These are phyloP conservation scores for Pentalonia nigronervosa DNA, from an alignment of 1,140 invertebrate species.

Conservation along the genomic window DNA sequence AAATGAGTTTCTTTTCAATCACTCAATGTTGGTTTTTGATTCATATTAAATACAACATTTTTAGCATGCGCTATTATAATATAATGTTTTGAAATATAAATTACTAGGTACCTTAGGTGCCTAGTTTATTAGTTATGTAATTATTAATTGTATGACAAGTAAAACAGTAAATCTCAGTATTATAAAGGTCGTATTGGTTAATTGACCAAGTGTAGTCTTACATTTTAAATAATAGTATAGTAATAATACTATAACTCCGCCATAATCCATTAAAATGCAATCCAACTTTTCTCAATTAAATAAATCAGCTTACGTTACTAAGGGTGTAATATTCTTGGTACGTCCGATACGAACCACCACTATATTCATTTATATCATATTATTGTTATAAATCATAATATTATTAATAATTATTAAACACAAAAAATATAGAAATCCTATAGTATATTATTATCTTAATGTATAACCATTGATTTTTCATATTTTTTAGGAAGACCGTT, in stretches of 20 bases:
- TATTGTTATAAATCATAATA: neutral
- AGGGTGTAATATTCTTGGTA: neutral
- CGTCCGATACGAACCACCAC: neutral
- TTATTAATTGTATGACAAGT: neutral
- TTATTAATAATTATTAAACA: neutral
- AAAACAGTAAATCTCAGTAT: neutral
- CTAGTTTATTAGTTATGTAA: neutral
- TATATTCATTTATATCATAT: neutral
- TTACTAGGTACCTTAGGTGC: neutral
- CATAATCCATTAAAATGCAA: neutral
- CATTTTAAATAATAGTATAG: conserved; percentile 10
- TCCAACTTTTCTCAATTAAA: neutral
- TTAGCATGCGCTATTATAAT: too few relatives aligned
- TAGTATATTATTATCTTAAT: neutral
- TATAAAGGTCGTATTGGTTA: too few relatives aligned
- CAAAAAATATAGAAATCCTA: neutral
- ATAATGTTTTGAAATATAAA: too few relatives aligned
- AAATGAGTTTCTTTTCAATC: neutral
- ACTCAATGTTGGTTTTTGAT: too few relatives aligned
- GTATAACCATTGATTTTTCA: neutral
- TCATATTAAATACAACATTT: too few relatives aligned
- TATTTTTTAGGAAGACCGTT: neutral
- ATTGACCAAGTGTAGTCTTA: neutral
- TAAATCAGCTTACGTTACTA: neutral
- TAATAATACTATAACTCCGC: too few relatives aligned